Conservation (phyloP, 2,888 invertebrate genomes). For the Drosophila parthenogenetica region DNA sequence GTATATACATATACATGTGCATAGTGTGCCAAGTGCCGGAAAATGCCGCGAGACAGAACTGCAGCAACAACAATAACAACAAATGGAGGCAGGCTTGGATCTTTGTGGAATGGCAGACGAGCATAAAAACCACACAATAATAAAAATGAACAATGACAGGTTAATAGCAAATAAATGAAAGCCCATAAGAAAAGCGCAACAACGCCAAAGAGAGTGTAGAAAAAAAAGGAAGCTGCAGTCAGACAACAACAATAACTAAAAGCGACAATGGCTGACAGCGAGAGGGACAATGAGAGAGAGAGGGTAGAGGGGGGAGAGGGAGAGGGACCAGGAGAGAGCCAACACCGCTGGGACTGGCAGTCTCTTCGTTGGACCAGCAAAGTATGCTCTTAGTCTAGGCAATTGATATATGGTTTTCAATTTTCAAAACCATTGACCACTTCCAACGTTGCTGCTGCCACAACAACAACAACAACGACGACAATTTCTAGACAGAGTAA, state of each 20-base stretch:
- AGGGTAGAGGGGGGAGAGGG: background rate
- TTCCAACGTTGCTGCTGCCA: constrained; percentile 33
- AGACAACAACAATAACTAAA: constrained; percentile 25
- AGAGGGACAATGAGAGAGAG: background rate
- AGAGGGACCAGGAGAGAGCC: constrained; percentile 9
- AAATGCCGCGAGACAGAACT: constrained; percentile 74
- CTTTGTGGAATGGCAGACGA: constrained; percentile 45
- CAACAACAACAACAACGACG: constrained; percentile 10
- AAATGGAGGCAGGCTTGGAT: constrained; percentile 18
- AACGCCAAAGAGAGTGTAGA: constrained; percentile 18
- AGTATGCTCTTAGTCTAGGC: constrained; percentile 74
- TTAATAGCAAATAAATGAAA: constrained; percentile 84
- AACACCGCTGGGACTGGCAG: constrained; percentile 11
- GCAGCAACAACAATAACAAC: constrained; percentile 59
- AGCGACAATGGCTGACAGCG: constrained; percentile 43
- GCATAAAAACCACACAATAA: constrained; percentile 75
- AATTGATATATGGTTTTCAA: constrained; percentile 83
- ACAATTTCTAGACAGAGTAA: constrained; percentile 35
- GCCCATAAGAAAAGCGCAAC: constrained; percentile 74
- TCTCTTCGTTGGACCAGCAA: constrained; percentile 21
- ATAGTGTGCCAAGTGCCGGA: constrained; percentile 66
- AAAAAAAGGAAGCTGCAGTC: constrained; percentile 23
- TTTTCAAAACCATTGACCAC: constrained; percentile 76
- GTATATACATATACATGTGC: constrained; percentile 43
- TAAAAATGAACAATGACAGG: constrained; percentile 84